phyloP scores from a whole-genome alignment of 1,140 invertebrate species.

The Lepidurus packardi region DNA sequence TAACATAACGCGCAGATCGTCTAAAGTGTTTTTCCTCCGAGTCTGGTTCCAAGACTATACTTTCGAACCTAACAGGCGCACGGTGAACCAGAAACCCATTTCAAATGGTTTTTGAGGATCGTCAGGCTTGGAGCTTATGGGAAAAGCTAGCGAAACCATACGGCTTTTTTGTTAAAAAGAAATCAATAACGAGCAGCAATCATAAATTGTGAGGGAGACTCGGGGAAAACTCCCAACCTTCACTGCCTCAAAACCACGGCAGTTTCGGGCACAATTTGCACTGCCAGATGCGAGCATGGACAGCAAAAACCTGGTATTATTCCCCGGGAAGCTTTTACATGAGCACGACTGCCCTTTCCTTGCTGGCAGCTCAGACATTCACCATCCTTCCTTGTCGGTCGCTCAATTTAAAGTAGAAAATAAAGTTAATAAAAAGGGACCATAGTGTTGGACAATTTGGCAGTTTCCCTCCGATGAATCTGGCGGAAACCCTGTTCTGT shows the following conservation, averaged over 20 bases:
- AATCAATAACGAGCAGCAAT: constrained; percentile 15
- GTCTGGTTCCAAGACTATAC: background rate
- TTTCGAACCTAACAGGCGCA: background rate
- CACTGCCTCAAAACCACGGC: background rate
- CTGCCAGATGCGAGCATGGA: background rate
- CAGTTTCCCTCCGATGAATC: background rate
- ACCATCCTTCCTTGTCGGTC: background rate
- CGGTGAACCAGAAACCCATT: constrained; percentile 12
- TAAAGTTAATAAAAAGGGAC: background rate
- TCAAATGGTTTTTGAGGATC: background rate
- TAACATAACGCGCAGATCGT: background rate
- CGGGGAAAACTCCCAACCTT: background rate
- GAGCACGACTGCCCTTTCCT: background rate
- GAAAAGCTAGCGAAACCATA: background rate
- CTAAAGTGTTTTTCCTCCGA: background rate
- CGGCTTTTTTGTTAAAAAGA: background rate
- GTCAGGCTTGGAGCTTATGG: background rate
- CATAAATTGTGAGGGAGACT: background rate
- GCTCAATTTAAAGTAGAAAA: background rate
- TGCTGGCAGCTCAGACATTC: background rate
- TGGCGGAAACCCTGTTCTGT: background rate
- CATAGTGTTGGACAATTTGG: background rate
- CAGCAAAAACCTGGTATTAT: background rate
- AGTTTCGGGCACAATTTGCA: background rate
- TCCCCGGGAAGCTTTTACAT: constrained; percentile 5